Percentiles rank a stretch among this genome's conserved stretches.
phyloP scores from a whole-genome alignment of 2,888 invertebrate genomes.

The Microctonus aethiopoides region DNA sequence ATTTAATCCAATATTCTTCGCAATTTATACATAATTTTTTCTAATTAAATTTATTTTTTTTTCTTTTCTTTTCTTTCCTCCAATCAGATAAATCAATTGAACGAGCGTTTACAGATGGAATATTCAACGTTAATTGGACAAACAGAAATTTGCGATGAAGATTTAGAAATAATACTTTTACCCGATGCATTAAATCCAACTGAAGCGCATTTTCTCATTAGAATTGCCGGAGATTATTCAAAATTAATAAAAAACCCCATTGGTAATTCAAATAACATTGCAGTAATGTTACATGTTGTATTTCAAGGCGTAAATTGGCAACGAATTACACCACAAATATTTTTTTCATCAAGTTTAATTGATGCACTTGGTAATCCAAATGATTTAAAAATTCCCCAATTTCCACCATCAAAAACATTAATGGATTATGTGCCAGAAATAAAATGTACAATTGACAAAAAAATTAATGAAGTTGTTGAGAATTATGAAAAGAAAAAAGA shows the following conservation, averaged over 20 bases:
- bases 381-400: slow-evolving; percentile 67
- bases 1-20: too few relatives aligned
- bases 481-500: slow-evolving; percentile 4
- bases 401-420: slow-evolving; percentile 63
- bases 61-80: too few relatives aligned
- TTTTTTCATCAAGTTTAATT: slow-evolving; percentile 69
- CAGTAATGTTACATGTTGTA: slow-evolving; percentile 71
- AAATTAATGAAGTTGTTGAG: slow-evolving; percentile 40
- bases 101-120: slow-evolving; percentile 73
- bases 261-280: slow-evolving; percentile 66
- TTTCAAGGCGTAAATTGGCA: slow-evolving; percentile 70
- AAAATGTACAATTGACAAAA: slow-evolving; percentile 69
- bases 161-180: slow-evolving; percentile 77
- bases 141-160: slow-evolving; percentile 69
- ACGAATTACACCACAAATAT: slow-evolving; percentile 66
- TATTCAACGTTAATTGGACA: slow-evolving; percentile 73
- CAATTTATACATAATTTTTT: too few relatives aligned
- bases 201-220: slow-evolving; percentile 74
- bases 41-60: too few relatives aligned
- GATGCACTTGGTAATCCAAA: slow-evolving; percentile 66
- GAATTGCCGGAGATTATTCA: slow-evolving; percentile 74
- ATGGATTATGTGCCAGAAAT: slow-evolving; percentile 73
- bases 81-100: slow-evolving; percentile 68
- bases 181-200: slow-evolving; percentile 64
- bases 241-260: slow-evolving; percentile 72